Evolutionary conservation across 2,797 vertebrate species (phyloP), one percentile per base, ranked within the genome.

Genomic region (Erithacus rubecula): DNA sequence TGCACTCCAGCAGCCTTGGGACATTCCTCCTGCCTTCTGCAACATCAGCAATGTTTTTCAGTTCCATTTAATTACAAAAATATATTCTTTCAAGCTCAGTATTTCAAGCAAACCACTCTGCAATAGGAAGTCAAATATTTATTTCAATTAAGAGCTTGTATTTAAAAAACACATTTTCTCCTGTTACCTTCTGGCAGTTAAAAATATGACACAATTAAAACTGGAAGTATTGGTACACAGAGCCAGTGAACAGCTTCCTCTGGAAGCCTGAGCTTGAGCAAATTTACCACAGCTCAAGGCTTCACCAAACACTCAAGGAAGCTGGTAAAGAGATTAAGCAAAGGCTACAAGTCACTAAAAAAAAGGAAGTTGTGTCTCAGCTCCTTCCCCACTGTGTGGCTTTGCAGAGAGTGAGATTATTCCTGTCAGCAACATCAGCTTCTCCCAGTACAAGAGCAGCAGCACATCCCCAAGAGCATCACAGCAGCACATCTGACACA

Each of bases 81-180:
- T 15, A 67, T 6, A 60, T 29, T 77, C 88, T 78, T 83, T 53
- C 76, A 76, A 91, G 65, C 36, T 86, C 83, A 68, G 22, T 81
- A 72, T 75, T 81, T 92, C 69, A 83, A 83, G 76, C 37, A 65
- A 91, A 90, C 36, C 46, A 72, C 70, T 79, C 52, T 53, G 84
- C 30, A 78, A 59, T 8, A 93, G 87, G 67, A 93, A 88, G 62
- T 68, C 62, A 89, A 96, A 81, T 90, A 88, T 9, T 64, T 94
- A 59, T 46, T 94, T 88, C 69, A 93, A 62, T 72, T 89, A 83
- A 89, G 78, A 80, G 68, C 7, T 62, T 75, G 51, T 62, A 94
- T 75, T 89, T 80, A 34, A 85, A 89, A 89, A 90, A 65, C 14
- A 9, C 41, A 77, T 41, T 53, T 80, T 81, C 62, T 67, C 74